Conservation (phyloP, 1,140 invertebrate genomes). For the Calosoma granatense region DNA sequence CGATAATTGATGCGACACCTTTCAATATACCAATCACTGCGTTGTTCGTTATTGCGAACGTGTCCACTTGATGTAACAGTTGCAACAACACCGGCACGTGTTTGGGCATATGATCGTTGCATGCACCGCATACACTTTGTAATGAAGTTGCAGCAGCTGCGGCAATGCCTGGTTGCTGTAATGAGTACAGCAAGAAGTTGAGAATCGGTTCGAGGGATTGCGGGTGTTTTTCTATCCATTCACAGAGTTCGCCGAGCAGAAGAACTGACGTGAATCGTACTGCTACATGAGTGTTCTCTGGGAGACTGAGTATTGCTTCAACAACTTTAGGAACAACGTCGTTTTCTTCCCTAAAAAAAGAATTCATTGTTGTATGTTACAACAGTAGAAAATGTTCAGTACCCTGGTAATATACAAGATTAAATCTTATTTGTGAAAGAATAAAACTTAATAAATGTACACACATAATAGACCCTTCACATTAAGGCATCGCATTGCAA, state of each 20-base stretch:
- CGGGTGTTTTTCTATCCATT: slow-evolving; percentile 90
- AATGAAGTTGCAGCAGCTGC: slow-evolving; percentile 67
- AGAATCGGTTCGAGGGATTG: slow-evolving; percentile 68
- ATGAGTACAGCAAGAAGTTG: slow-evolving; percentile 63
- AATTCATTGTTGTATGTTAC: slow-evolving; percentile 12
- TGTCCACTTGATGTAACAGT: slow-evolving; percentile 69
- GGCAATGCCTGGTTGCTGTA: slow-evolving; percentile 65
- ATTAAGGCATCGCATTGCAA: no score
- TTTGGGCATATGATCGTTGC: slow-evolving; percentile 65
- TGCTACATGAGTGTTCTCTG: slow-evolving; percentile 74
- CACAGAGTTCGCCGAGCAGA: slow-evolving; percentile 83
- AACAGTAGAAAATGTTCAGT: not conserved
- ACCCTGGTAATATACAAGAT: no score
- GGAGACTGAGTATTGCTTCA: slow-evolving; percentile 78
- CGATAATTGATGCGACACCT: slow-evolving; percentile 33
- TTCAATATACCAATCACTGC: slow-evolving; percentile 75
- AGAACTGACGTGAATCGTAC: slow-evolving; percentile 82
- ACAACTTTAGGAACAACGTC: slow-evolving; percentile 88
- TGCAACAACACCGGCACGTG: slow-evolving; percentile 75
- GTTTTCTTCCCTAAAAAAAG: slow-evolving; percentile 69
- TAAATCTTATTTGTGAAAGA: no score
- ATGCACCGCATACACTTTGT: slow-evolving; percentile 64
- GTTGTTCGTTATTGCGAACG: slow-evolving; percentile 66
- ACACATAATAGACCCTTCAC: no score
- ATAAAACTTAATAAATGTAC: no score